Evolutionary conservation across 2,113 vertebrate species (phyloP).

Genomic region (Perca fluviatilis): DNA sequence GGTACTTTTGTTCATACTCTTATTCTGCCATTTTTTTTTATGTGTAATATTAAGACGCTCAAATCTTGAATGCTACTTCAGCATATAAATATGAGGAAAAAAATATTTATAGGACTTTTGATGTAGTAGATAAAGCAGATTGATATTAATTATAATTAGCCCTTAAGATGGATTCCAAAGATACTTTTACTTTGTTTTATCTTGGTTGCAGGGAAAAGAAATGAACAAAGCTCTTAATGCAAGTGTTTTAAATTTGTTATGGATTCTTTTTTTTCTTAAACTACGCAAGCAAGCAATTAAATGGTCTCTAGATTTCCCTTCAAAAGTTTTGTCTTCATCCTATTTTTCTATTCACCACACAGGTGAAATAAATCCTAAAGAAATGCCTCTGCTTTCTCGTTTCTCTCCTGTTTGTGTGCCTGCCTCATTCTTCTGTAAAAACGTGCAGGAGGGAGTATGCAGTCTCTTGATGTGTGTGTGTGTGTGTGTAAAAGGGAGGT

Average conservation of each 20-base stretch:
- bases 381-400: constrained; percentile 61
- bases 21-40: constrained; percentile 83
- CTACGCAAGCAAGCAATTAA: constrained; percentile 85
- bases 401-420: constrained; percentile 41
- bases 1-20: constrained; percentile 86
- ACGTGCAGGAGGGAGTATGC: constrained; percentile 16
- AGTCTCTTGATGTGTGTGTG: constrained; percentile 44
- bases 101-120: constrained; percentile 88
- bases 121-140: constrained; percentile 85
- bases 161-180: constrained; percentile 86
- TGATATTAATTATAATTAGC: constrained; percentile 86
- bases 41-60: constrained; percentile 84
- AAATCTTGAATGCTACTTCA: constrained; percentile 88
- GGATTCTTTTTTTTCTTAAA: constrained; percentile 70
- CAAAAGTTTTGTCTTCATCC: constrained; percentile 86
- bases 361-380: constrained; percentile 86
- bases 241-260: constrained; percentile 83
- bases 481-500: constrained; percentile 40
- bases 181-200: constrained; percentile 84
- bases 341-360: constrained; percentile 88
- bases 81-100: constrained; percentile 90
- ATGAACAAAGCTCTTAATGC: constrained; percentile 88
- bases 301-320: constrained; percentile 87
- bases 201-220: constrained; percentile 87
- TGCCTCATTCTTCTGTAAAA: constrained; percentile 37